Base-by-base conservation (phyloP, 2,888 invertebrate genomes). In the Oxyteleia sp. region DNA sequence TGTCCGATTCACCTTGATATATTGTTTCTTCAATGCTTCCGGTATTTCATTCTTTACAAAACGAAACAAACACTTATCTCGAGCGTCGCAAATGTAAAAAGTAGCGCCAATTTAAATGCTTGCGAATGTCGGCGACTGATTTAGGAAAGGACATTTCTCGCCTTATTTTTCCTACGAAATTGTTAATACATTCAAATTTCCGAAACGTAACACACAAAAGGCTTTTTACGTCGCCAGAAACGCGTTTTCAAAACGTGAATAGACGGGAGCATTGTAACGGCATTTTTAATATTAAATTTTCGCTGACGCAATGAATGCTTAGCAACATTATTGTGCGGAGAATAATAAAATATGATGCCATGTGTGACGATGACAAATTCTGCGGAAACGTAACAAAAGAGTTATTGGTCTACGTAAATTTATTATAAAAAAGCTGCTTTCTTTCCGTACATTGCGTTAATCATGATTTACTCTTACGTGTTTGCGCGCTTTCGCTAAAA, bases 321-420 rank as follows among this genome's bases (percentile, higher is more conserved):
- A 35, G 49, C 29, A 47, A 66, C 75, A 75, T 66, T 75, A 74
- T 75, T 75, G 57, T 75, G 13, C 57, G 20, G 57, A 35, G 43
- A 23, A 75, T 66, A 66, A 66, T 57, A 57, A 75, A 75, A 74
- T 75, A 66, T 53, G 64, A 47, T 49, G 63, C 45, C 57, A 41
- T 49, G 38, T 64, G 64, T 74, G 74, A 57, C 32, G 55, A 66
- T 66, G 64, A 66, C 64, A 75, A 75, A 75, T 66, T 66, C 49
- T 18, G 49, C 41, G 53, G 38, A 45, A 75, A 63, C 20, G 49
- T 55, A 74, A 64, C 64, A 61, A 72, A 72, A 72, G 72, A 72
- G 43, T 61, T 51, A 43, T 43, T 51, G 51, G 32, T 69, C 69
- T 57, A 47, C 43, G 53, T 53, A 53, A 68, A 68, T 68, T 68